Percentiles rank a stretch among this genome's conserved stretches.
Evolutionary conservation across 2,113 vertebrate genomes (phyloP).

Genomic region (Anarrhichthys ocellatus): DNA sequence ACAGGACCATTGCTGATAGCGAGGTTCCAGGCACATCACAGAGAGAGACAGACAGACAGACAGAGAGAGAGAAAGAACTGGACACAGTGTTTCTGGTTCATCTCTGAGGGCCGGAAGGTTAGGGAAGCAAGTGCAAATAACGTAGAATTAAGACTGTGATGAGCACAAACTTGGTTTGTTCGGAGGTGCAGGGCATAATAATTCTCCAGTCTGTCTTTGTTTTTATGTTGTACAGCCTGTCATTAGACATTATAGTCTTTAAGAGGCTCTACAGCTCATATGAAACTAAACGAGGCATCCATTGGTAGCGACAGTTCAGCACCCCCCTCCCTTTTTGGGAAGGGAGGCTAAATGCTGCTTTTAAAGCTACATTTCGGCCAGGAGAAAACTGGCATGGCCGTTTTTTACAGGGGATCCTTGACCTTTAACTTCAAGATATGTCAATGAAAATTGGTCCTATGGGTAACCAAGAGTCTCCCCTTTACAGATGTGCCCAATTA

Average conservation of each 20-base stretch:
- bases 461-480: neutral
- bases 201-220: neutral
- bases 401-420: neutral
- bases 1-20: conserved; percentile 31
- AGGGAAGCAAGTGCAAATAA: conserved; percentile 14
- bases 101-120: neutral
- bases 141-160: neutral
- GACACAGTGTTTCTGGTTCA: conserved; percentile 27
- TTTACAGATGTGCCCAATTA: neutral
- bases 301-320: neutral
- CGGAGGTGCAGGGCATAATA: neutral
- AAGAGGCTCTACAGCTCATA: no score
- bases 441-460: neutral
- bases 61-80: neutral
- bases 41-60: neutral
- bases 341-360: no score
- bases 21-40: conserved; percentile 1
- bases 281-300: no score
- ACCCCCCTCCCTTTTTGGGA: no score
- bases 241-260: neutral
- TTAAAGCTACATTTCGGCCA: no score
- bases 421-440: neutral
- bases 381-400: no score
- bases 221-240: neutral
- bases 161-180: conserved; percentile 2